These are phyloP conservation scores for Dasyornis broadbenti DNA, from an alignment of 2,113 vertebrate genomes.

Conservation along the genomic window DNA sequence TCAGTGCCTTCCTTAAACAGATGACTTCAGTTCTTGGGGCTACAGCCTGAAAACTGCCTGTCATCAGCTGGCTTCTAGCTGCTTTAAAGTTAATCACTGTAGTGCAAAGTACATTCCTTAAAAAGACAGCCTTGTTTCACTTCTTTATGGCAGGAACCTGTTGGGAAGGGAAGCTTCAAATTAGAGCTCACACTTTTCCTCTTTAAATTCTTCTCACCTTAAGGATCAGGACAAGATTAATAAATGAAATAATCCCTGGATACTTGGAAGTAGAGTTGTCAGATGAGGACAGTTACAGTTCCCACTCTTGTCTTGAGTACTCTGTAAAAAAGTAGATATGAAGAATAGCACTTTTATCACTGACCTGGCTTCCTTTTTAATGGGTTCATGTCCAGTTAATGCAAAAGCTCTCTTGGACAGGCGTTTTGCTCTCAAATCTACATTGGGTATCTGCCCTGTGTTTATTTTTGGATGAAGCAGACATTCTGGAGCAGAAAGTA, in stretches of 20 bases:
- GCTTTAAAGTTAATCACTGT: constrained; percentile 13
- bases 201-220: background rate
- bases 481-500: background rate
- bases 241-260: background rate
- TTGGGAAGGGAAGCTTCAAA: background rate
- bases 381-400: background rate
- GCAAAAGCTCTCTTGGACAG: background rate
- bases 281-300: background rate
- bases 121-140: background rate
- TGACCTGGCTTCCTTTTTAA: background rate
- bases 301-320: background rate
- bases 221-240: background rate
- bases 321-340: background rate
- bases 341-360: background rate
- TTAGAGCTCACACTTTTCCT: background rate
- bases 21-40: background rate
- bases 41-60: background rate
- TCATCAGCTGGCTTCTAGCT: background rate
- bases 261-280: background rate
- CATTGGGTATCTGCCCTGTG: background rate
- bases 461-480: constrained; percentile 18
- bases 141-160: background rate
- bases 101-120: background rate
- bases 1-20: background rate
- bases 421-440: background rate